Evolutionary conservation across 1,140 invertebrate genomes (phyloP).

Genomic region (Zaprionus davidi): DNA sequence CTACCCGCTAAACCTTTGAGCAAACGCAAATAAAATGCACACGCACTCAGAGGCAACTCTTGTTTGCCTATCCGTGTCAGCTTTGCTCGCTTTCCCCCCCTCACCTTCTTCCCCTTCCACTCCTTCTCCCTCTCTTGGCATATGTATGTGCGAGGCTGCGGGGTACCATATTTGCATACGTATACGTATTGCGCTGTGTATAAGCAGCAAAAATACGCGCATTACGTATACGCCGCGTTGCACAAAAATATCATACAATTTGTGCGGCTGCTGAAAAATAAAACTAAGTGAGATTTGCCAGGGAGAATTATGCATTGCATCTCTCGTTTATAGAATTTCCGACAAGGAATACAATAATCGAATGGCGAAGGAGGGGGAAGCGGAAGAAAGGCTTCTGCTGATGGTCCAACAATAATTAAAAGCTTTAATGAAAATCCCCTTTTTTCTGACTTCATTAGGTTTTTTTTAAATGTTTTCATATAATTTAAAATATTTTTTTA

Average conservation of each 20-base stretch:
- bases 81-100: not conserved
- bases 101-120: not conserved
- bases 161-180: constrained; percentile 64
- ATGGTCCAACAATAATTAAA: no score
- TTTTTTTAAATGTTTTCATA: not conserved
- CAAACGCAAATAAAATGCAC: constrained; percentile 66
- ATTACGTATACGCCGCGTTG: constrained; percentile 42
- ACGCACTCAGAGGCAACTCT: constrained; percentile 28
- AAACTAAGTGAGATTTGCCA: constrained; percentile 3
- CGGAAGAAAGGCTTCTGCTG: no score
- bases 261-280: constrained; percentile 11
- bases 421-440: not conserved
- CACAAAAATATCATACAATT: constrained; percentile 21
- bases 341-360: not conserved
- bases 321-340: not conserved
- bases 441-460: not conserved
- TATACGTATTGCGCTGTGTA: constrained; percentile 18
- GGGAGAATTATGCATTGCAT: not conserved
- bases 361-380: no score
- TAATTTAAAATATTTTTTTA: not conserved
- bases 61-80: constrained; percentile 59
- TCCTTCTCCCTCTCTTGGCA: not conserved
- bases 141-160: constrained; percentile 46
- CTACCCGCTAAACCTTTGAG: constrained; percentile 62
- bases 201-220: constrained; percentile 44